Base-by-base conservation (phyloP, 2,797 vertebrate genomes). In the Leptoclinus maculatus region DNA sequence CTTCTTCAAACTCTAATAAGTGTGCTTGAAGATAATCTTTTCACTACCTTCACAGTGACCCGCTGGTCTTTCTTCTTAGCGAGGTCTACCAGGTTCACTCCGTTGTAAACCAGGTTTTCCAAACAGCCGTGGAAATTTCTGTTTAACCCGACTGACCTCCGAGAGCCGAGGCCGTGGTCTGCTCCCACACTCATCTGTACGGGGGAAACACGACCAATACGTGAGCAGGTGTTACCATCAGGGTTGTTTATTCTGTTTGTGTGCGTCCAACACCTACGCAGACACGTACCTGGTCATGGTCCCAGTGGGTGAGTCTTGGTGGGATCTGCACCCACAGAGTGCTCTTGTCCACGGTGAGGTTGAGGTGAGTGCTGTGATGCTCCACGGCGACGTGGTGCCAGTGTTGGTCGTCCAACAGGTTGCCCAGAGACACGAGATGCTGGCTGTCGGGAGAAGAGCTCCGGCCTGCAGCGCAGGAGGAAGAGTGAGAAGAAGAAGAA, bases 101-200 rank as follows among this genome's bases (percentile, higher is more conserved):
- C 95, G 77, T 97, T 97, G 91, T 96, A 97, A 83, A 95, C 89
- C 71, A 98, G 93, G 87, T 99, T 98, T 93, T 99, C 98, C 91
- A 99, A 92, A 91, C 98, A 99, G 69, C 98, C 98, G 25, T 95
- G 91, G 86, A 99, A 98, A 76, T 96, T 94, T 78, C 89, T 95
- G 73, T 71, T 90, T 57, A 92, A 90, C 38, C 16, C 27, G 2
- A 88, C 86, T 49, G 93, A 91, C 72, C 93, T 93, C 86, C 85
- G 90, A 92, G 96, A 96, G 90, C 88, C 93, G 87, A 91, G 92
- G 77, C 85, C 82, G 85, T 91, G 92, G 41, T 95, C 95, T 67
- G 96, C 96, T 93, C 97, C 97, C 88, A 98, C 96, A 82, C 95
- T 97, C 95, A 98, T 94, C 97, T 99, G 96, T 8, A n/a, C n/a